Evolutionary conservation across 2,113 vertebrate species (phyloP), one percentile per base, ranked within the genome.

Genomic region (Colaptes auratus): DNA sequence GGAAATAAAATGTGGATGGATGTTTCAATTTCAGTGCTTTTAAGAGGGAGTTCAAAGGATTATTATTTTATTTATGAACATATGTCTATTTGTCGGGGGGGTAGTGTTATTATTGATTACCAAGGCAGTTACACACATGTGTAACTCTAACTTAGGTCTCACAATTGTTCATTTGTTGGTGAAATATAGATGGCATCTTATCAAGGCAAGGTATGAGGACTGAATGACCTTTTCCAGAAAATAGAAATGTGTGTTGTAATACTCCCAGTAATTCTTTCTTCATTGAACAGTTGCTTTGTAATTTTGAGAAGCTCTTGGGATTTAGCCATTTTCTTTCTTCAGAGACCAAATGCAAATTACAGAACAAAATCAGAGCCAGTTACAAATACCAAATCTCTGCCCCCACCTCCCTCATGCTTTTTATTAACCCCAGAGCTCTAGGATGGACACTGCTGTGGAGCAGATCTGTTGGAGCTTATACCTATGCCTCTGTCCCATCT

Each of bases 51-150:
- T 46, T 55, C 55, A 59, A 80, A 35, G 1, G 2, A 59, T 50
- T 8, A 77, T 59, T 58, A 64, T 18, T 27, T 52, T 56, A 31
- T 10, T 63, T 76, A 13, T 16, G 16, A 60, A 33, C 58, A 23
- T 0, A 0, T 3, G 3, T 35, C 35, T 66, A 0, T 12, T 67
- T 31, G 20, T 7, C 44, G 10, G 1, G 10, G 0, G 1, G 31
- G 35, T n/a, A 81, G 19, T 7, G 2, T 65, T 60, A 20, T 53
- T 75, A 6, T 8, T 61, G 25, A 76, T 53, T 65, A 72, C 0
- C 0, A 71, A 64, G 46, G 15, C 10, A 21, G 7, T 36, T 73
- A 31, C 6, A 25, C 4, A 31, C 11, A 12, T 2, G 3, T n/a
- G 20, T 9, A 73, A 75, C 18, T 56, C 7, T 67, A 84, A 25